Evolutionary conservation across 2,888 invertebrate genomes (phyloP), one percentile per base, ranked within the genome.

Genomic region (Pristionchus mayeri): DNA sequence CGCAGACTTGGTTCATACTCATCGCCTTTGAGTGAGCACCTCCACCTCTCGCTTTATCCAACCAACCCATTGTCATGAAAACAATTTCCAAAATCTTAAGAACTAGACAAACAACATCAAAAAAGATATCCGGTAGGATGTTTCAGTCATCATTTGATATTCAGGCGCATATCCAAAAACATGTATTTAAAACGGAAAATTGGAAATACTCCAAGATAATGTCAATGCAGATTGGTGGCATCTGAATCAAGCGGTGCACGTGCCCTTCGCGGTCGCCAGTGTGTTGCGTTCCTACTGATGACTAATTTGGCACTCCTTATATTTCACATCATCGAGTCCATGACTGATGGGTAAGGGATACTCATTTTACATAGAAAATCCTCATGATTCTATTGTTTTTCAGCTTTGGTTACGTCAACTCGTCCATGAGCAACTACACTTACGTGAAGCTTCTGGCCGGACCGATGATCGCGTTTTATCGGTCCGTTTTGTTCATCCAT

Each of bases 1-100:
- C 60, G 1, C 81, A 81, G 44, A 81, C 81, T 4, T 81, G 57
- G 81, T 81, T 81, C 81, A 81, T 81, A 3, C 48, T 81, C 3
- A 16, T 18, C 0, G 34, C 81, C 0, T 21, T 11, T 13, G 44
- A 30, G 81, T 81, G 24, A n/a, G n/a, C n/a, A n/a, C n/a, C n/a
- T n/a, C n/a, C n/a, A n/a, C n/a, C n/a, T n/a, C n/a, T n/a, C n/a
- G n/a, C n/a, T n/a, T n/a, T n/a, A n/a, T n/a, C n/a, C n/a, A n/a
- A n/a, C n/a, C n/a, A n/a, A n/a, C n/a, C n/a, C n/a, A n/a, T n/a
- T n/a, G n/a, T n/a, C n/a, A n/a, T n/a, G n/a, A n/a, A n/a, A n/a
- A n/a, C n/a, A n/a, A n/a, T n/a, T n/a, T n/a, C n/a, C n/a, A n/a
- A n/a, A n/a, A n/a, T n/a, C n/a, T n/a, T n/a, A n/a, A n/a, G n/a